These are phyloP conservation scores for Sarcophaga subvicina DNA, from an alignment of 2,888 invertebrate species.

Conservation along the genomic window DNA sequence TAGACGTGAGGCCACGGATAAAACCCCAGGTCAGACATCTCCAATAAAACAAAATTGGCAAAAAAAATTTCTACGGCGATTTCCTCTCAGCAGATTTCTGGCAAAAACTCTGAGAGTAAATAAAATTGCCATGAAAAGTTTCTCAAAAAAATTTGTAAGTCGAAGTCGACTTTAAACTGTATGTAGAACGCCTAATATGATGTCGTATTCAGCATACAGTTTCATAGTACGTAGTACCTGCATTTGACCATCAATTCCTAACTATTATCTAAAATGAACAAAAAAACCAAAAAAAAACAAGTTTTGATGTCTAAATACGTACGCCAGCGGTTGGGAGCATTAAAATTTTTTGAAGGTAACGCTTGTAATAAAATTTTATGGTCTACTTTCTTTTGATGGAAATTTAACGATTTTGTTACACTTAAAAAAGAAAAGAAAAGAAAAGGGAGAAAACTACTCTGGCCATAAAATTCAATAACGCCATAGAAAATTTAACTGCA, in stretches of 20 bases:
- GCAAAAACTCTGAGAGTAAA: too few relatives aligned
- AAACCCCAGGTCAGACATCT: too few relatives aligned
- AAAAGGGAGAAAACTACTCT: not conserved
- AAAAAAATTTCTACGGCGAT: too few relatives aligned
- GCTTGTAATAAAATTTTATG: slow-evolving; percentile 52
- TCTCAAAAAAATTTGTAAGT: too few relatives aligned
- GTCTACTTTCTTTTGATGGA: slow-evolving; percentile 30
- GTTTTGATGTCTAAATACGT: slow-evolving; percentile 12
- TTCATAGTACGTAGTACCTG: not conserved
- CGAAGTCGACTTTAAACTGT: too few relatives aligned
- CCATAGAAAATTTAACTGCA: not conserved
- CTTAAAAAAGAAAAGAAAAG: not conserved
- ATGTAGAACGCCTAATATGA: too few relatives aligned
- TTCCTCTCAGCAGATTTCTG: too few relatives aligned
- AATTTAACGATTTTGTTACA: slow-evolving; percentile 41
- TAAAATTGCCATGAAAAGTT: too few relatives aligned
- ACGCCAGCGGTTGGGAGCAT: slow-evolving; percentile 1
- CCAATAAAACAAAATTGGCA: too few relatives aligned
- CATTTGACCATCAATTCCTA: slow-evolving; percentile 18
- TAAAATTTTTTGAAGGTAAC: slow-evolving; percentile 41
- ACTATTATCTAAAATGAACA: slow-evolving; percentile 32
- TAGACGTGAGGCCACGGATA: too few relatives aligned
- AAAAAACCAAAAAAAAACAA: not conserved
- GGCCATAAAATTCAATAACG: slow-evolving; percentile 36
- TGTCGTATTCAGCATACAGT: not conserved